Percentiles rank a stretch among this genome's conserved stretches.
Evolutionary conservation across 1,140 invertebrate species (phyloP).

Genomic region (Helicoverpa zea): DNA sequence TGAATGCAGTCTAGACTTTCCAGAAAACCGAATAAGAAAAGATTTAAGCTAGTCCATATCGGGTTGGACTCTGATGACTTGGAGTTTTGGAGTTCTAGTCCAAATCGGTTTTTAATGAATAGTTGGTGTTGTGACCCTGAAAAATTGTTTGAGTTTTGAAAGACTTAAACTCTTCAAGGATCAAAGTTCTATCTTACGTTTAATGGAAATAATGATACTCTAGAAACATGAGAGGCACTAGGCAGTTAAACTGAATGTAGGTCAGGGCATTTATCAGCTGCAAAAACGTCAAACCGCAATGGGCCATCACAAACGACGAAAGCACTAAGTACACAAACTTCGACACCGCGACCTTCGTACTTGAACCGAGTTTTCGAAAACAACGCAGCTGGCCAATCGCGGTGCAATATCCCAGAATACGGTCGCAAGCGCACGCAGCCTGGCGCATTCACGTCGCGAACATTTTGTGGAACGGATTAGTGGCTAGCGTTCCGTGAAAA

Average conservation of each 20-base stretch:
- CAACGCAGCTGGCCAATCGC: slow-evolving; percentile 20
- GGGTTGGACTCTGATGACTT: too few relatives aligned
- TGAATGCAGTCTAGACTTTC: neutral
- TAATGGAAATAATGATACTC: too few relatives aligned
- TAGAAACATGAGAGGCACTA: too few relatives aligned
- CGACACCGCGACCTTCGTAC: slow-evolving; percentile 45
- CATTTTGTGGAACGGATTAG: slow-evolving; percentile 79
- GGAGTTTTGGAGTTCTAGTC: too few relatives aligned
- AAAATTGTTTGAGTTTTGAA: too few relatives aligned
- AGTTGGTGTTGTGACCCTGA: too few relatives aligned
- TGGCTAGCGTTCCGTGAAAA: slow-evolving; percentile 78
- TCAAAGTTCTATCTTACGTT: too few relatives aligned
- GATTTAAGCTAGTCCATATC: too few relatives aligned
- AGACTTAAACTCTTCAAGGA: too few relatives aligned
- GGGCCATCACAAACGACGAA: neutral
- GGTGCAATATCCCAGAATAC: slow-evolving; percentile 65
- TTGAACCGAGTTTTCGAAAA: slow-evolving; percentile 54
- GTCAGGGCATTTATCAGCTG: neutral
- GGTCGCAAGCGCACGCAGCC: slow-evolving; percentile 65
- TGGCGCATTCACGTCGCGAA: slow-evolving; percentile 62
- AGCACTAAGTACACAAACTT: slow-evolving; percentile 29
- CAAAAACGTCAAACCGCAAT: neutral
- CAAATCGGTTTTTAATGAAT: too few relatives aligned
- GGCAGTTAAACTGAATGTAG: neutral
- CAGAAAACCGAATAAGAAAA: neutral